Conservation (phyloP, 2,113 vertebrate species). For the Urocolius indicus region DNA sequence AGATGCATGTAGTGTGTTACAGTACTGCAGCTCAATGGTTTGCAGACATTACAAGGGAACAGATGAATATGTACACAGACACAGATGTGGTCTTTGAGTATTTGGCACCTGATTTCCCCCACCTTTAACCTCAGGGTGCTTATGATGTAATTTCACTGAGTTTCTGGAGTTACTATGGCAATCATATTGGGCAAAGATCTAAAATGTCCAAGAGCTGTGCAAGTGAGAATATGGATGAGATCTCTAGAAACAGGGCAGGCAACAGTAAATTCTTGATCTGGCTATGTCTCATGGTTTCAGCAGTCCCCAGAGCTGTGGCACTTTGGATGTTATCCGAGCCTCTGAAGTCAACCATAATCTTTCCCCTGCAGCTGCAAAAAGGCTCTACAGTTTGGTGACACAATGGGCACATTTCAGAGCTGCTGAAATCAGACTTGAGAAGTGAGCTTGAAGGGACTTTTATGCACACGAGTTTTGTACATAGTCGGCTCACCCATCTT, state of each 20-base stretch:
- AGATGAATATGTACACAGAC: background rate
- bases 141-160: background rate
- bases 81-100: background rate
- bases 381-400: conserved; percentile 16
- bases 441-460: background rate
- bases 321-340: background rate
- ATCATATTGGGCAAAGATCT: background rate
- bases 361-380: background rate
- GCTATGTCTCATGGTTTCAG: conserved; percentile 32
- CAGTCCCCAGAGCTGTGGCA: conserved; percentile 26
- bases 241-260: background rate
- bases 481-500: background rate
- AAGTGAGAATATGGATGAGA: background rate
- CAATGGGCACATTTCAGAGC: background rate
- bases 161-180: background rate
- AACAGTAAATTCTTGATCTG: conserved; percentile 47
- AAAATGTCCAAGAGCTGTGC: background rate
- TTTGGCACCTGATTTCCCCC: background rate
- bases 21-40: background rate
- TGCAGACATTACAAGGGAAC: background rate
- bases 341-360: conserved; percentile 47
- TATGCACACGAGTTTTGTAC: background rate
- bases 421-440: background rate
- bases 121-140: background rate
- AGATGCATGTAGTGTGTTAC: background rate